These are phyloP conservation scores for Thysanoteuthis rhombus DNA, from an alignment of 2,888 invertebrate genomes.

Conservation along the genomic window DNA sequence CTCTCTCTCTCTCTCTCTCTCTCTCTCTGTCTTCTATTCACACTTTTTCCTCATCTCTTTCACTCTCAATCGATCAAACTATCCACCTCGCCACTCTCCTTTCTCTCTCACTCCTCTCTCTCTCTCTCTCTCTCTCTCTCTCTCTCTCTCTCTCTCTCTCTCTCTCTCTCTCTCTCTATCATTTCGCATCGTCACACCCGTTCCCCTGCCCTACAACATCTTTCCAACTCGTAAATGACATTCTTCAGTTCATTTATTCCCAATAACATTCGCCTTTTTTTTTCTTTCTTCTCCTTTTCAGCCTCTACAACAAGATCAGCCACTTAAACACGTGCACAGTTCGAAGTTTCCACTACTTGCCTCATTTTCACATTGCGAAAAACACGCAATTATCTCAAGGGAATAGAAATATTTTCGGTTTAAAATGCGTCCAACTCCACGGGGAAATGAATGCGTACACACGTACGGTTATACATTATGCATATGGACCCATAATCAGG, in stretches of 20 bases:
- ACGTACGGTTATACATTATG: neutral
- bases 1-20: neutral
- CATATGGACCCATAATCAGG: neutral
- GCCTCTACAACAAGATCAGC: neutral
- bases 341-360: neutral
- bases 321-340: neutral
- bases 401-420: neutral
- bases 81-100: too few species aligned
- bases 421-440: neutral
- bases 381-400: neutral
- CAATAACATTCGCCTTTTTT: neutral
- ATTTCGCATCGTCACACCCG: neutral
- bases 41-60: too few species aligned
- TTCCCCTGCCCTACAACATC: neutral
- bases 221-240: neutral
- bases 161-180: neutral
- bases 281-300: neutral
- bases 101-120: neutral
- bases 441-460: neutral
- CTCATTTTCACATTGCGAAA: neutral
- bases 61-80: too few species aligned
- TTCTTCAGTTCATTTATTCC: neutral
- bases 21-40: neutral
- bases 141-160: neutral
- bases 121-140: neutral